phyloP scores from a whole-genome alignment of 2,797 vertebrate genomes.

The Gallirallus australis region DNA sequence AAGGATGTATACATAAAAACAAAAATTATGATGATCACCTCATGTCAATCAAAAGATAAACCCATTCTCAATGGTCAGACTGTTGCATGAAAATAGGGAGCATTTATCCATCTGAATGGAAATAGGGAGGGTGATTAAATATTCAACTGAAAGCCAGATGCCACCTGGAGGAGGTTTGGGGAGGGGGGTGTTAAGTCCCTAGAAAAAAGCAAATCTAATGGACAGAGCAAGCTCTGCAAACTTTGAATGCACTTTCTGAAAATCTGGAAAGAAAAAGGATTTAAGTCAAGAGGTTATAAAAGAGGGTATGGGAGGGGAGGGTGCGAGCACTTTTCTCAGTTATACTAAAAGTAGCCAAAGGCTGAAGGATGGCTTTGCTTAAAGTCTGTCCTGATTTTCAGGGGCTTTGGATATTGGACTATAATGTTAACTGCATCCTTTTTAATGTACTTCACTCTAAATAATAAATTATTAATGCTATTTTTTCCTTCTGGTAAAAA shows the following conservation, averaged over 20 bases:
- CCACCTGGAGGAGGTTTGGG: not conserved
- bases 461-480: constrained; percentile 7
- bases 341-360: not conserved
- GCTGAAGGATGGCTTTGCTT: not conserved
- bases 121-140: not conserved
- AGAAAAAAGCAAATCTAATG: not conserved
- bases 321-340: not conserved
- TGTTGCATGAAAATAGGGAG: not conserved
- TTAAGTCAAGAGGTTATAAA: not conserved
- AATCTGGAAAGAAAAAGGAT: not conserved
- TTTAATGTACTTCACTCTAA: not conserved
- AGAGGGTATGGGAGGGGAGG: not conserved
- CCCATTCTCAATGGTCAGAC: not conserved
- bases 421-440: not conserved
- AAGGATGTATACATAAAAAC: not conserved
- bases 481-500: not conserved
- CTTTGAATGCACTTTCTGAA: not conserved
- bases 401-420: not conserved
- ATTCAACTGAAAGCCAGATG: not conserved
- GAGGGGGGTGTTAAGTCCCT: not conserved
- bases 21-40: not conserved
- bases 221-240: not conserved
- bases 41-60: not conserved
- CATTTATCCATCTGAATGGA: not conserved
- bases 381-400: not conserved